Percentiles rank a stretch among this genome's conserved stretches.
These are phyloP conservation scores for Odontothrips loti DNA, from an alignment of 2,888 invertebrate genomes.

Conservation along the genomic window DNA sequence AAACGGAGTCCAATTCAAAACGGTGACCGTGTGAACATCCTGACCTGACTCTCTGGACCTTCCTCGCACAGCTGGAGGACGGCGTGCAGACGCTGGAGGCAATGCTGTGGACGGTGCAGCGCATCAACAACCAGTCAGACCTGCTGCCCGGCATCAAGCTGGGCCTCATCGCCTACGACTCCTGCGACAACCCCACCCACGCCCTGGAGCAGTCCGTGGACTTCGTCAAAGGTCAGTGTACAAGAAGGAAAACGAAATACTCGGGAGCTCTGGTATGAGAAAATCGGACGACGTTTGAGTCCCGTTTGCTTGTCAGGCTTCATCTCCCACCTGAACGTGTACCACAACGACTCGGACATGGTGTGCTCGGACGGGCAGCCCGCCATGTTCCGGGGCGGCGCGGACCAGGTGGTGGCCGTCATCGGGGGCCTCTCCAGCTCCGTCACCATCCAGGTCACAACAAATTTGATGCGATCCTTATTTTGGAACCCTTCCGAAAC, in stretches of 20 bases:
- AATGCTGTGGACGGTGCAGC: constrained; percentile 61
- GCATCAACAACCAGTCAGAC: constrained; percentile 56
- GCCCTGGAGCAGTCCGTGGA: constrained; percentile 66
- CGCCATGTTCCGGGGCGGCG: constrained; percentile 48
- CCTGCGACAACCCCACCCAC: constrained; percentile 62
- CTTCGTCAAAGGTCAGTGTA: constrained; percentile 55
- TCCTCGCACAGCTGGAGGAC: constrained; percentile 55
- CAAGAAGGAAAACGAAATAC: too few relatives aligned
- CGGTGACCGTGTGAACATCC: neutral
- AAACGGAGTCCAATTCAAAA: too few relatives aligned
- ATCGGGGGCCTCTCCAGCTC: constrained; percentile 53
- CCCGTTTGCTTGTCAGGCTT: constrained; percentile 44
- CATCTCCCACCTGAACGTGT: constrained; percentile 48
- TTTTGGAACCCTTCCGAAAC: neutral
- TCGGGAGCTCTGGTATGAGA: too few relatives aligned
- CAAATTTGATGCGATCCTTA: neutral
- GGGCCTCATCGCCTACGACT: constrained; percentile 58
- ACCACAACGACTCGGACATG: constrained; percentile 46
- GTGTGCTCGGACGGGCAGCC: constrained; percentile 47
- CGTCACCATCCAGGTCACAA: constrained; percentile 50
- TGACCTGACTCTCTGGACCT: too few relatives aligned
- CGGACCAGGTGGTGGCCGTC: constrained; percentile 51
- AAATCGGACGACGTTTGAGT: neutral
- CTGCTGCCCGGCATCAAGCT: constrained; percentile 60
- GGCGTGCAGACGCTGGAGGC: constrained; percentile 67